Evolutionary conservation across 1,140 invertebrate species (phyloP).

Genomic region (Pseudoatta argentina): DNA sequence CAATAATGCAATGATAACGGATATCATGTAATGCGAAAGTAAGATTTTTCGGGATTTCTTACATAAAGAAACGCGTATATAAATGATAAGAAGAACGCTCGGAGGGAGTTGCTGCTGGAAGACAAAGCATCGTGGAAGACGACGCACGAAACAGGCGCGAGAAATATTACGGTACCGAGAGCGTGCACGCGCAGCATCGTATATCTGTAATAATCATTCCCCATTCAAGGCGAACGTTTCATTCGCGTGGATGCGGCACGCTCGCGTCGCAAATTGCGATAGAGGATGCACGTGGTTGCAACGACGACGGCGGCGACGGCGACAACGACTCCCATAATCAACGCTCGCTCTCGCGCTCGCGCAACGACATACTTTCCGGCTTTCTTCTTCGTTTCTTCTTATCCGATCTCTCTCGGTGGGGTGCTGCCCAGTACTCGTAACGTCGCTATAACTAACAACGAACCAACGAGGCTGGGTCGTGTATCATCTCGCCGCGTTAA

Average conservation of each 20-base stretch:
- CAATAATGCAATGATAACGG: not conserved
- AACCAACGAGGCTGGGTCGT: constrained; percentile 52
- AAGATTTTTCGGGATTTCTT: not conserved
- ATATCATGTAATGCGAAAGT: not conserved
- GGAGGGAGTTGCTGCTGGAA: not conserved
- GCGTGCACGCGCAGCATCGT: constrained; percentile 44
- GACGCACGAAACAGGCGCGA: constrained; percentile 44
- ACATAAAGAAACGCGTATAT: not conserved
- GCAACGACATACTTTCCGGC: constrained; percentile 25
- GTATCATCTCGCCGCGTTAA: constrained; percentile 55
- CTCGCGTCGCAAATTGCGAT: constrained; percentile 60
- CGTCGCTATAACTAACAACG: constrained; percentile 41
- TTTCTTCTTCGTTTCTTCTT: constrained; percentile 45
- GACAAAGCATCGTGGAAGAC: constrained; percentile 58
- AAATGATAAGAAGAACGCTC: not conserved
- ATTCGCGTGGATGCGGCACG: constrained; percentile 46
- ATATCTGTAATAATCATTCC: constrained; percentile 65
- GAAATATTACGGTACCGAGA: constrained; percentile 59
- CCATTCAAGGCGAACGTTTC: constrained; percentile 59
- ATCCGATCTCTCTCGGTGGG: constrained; percentile 28
- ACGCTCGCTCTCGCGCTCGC: constrained; percentile 30
- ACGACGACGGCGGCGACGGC: constrained; percentile 11
- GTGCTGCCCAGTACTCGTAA: constrained; percentile 13
- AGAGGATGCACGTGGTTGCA: constrained; percentile 41
- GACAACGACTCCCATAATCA: constrained; percentile 31